A percentile compares a stretch with the other conserved stretches of the same genome.
Evolutionary conservation across 2,113 vertebrate genomes (phyloP).

Genomic region (Zosterops japonicus): DNA sequence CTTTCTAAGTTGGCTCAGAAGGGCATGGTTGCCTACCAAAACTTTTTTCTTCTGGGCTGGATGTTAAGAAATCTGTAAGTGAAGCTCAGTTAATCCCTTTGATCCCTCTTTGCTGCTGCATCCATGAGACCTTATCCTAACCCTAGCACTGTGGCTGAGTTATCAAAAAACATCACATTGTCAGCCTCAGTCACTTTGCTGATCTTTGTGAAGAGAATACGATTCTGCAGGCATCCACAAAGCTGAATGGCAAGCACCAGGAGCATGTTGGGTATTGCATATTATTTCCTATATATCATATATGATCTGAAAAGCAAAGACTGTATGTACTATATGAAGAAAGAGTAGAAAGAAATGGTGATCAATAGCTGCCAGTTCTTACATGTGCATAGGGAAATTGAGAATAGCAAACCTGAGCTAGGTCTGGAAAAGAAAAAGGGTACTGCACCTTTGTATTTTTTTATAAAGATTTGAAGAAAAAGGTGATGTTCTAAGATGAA

Average conservation of each 20-base stretch:
- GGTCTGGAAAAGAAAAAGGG: neutral
- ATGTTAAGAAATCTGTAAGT: neutral
- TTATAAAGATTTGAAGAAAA: neutral
- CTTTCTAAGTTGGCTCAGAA: neutral
- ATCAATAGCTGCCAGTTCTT: neutral
- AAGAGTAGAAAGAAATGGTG: neutral
- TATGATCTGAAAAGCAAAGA: neutral
- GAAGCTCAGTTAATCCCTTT: neutral
- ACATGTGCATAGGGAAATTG: neutral
- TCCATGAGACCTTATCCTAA: neutral
- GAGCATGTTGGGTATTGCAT: neutral
- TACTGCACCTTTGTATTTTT: neutral
- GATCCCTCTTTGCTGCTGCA: neutral
- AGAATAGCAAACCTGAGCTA: neutral
- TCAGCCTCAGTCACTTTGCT: neutral
- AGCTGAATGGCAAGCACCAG: neutral
- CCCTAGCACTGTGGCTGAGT: neutral
- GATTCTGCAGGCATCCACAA: neutral
- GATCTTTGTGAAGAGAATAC: neutral
- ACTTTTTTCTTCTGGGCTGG: neutral
- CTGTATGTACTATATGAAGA: neutral
- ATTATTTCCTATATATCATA: neutral
- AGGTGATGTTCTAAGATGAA: neutral
- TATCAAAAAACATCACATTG: neutral
- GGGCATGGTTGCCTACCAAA: neutral